phyloP scores from a whole-genome alignment of 2,888 invertebrate species.

The Platerodrilus igneus region DNA sequence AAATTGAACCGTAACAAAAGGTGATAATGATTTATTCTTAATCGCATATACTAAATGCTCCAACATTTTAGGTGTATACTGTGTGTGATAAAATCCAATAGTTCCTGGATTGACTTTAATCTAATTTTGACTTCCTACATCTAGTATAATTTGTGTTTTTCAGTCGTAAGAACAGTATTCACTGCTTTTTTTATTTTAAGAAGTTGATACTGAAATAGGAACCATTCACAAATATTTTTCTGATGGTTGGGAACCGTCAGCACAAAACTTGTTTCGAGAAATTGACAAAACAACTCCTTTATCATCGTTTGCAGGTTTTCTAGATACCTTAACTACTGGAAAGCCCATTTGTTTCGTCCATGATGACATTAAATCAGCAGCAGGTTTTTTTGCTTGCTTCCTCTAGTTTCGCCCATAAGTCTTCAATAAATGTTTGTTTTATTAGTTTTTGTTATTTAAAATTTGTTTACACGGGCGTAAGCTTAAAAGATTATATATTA shows the following conservation, averaged over 20 bases:
- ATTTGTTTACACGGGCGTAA: too few relatives aligned
- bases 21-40: slow-evolving; percentile 69
- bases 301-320: slow-evolving; percentile 56
- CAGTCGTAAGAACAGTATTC: slow-evolving; percentile 42
- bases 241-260: slow-evolving; percentile 64
- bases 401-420: slow-evolving; percentile 85
- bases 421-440: slow-evolving; percentile 87
- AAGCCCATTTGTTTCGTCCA: slow-evolving; percentile 90
- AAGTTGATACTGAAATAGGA: slow-evolving; percentile 76
- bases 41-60: slow-evolving; percentile 74
- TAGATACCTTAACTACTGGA: slow-evolving; percentile 65
- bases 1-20: too few relatives aligned
- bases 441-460: too few relatives aligned
- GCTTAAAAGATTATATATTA: too few relatives aligned
- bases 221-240: slow-evolving; percentile 77
- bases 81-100: slow-evolving; percentile 86
- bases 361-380: slow-evolving; percentile 87
- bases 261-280: slow-evolving; percentile 79
- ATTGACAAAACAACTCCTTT: slow-evolving; percentile 64
- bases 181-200: slow-evolving; percentile 50
- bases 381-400: slow-evolving; percentile 85
- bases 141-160: slow-evolving; percentile 65
- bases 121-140: slow-evolving; percentile 71
- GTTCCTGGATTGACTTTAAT: slow-evolving; percentile 83
- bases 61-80: slow-evolving; percentile 75